Percentiles rank a stretch among this genome's conserved stretches.
Evolutionary conservation across 2,113 vertebrate genomes (phyloP).

Genomic region (Sardina pilchardus): DNA sequence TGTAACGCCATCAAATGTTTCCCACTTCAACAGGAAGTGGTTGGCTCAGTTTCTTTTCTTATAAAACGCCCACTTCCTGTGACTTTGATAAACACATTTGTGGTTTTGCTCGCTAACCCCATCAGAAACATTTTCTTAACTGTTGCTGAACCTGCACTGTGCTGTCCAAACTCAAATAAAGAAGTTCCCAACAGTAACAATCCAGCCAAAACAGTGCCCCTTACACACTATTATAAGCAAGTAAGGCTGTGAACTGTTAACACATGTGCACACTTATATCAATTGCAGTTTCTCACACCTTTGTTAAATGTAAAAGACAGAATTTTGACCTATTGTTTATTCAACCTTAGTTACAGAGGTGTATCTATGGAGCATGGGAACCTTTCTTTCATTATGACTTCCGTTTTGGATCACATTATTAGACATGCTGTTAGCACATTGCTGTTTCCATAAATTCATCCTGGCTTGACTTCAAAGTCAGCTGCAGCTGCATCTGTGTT

Average conservation of each 20-base stretch:
- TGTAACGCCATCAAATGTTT: slow-evolving; percentile 58
- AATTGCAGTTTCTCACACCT: too few species aligned
- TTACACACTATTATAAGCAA: not conserved
- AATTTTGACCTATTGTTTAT: not conserved
- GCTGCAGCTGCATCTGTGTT: not conserved
- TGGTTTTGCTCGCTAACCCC: slow-evolving; percentile 57
- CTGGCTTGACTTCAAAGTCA: not conserved
- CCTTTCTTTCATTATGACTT: not conserved
- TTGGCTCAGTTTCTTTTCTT: slow-evolving; percentile 56
- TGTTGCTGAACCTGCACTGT: slow-evolving; percentile 44
- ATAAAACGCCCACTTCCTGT: slow-evolving; percentile 61
- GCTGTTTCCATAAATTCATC: not conserved
- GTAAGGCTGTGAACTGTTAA: not conserved
- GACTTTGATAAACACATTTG: slow-evolving; percentile 63
- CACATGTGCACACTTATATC: too few species aligned
- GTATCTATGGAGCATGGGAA: not conserved
- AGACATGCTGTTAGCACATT: not conserved
- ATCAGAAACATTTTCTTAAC: slow-evolving; percentile 52
- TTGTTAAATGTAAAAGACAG: not conserved
- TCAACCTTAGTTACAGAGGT: not conserved
- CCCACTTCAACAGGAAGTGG: slow-evolving; percentile 63
- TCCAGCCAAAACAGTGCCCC: not conserved
- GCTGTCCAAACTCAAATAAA: not conserved
- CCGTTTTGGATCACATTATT: not conserved
- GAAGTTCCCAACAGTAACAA: not conserved